phyloP scores from a whole-genome alignment of 2,888 invertebrate species.

The Eupithecia insigniata region DNA sequence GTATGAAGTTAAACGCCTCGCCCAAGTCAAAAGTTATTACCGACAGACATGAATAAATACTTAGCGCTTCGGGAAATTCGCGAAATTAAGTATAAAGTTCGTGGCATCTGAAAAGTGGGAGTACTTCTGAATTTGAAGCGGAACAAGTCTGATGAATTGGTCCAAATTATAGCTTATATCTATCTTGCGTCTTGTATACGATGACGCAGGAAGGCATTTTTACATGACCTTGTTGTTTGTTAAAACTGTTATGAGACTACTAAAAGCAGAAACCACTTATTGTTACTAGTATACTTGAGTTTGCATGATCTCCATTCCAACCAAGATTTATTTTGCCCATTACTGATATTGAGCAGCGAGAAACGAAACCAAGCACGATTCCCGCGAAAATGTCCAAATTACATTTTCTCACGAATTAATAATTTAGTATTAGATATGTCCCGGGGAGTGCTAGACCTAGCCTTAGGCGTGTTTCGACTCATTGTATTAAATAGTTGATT shows the following conservation, averaged over 20 bases:
- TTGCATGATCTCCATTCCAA: neutral
- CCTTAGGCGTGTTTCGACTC: conserved; percentile 20
- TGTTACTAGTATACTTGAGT: neutral
- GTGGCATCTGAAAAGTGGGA: conserved; percentile 23
- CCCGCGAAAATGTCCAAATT: conserved; percentile 9
- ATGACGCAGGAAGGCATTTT: neutral
- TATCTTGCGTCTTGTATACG: neutral
- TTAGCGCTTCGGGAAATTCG: conserved; percentile 37
- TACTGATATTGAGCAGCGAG: neutral
- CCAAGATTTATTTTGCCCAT: neutral
- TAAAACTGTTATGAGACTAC: neutral
- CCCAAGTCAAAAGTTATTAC: conserved; percentile 38
- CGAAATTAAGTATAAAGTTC: conserved; percentile 34
- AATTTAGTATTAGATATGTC: conserved; percentile 12
- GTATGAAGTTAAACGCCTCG: conserved; percentile 28
- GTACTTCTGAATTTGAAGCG: conserved; percentile 25
- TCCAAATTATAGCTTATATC: conserved; percentile 18
- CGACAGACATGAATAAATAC: conserved; percentile 45
- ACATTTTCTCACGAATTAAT: conserved; percentile 17
- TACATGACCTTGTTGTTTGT: neutral
- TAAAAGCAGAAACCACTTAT: neutral
- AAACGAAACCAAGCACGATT: neutral
- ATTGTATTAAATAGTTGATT: conserved; percentile 40
- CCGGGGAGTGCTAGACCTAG: conserved; percentile 13
- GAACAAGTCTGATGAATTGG: conserved; percentile 12